Conservation (phyloP, 1,140 invertebrate species). For the Lerema accius region DNA sequence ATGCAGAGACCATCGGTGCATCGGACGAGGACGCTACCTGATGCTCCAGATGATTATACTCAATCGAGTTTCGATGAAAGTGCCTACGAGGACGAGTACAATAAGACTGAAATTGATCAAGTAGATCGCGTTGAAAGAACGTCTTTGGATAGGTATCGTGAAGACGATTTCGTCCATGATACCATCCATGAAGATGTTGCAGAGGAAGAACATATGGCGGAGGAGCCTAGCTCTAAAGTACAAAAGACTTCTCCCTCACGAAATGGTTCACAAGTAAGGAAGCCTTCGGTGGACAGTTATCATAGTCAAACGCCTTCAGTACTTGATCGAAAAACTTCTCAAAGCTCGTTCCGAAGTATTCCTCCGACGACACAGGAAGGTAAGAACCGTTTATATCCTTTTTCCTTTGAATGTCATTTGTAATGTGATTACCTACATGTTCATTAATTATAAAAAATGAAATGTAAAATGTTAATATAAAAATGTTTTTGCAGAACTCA, state of each 20-base stretch:
- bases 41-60: constrained; percentile 71
- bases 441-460: too few species aligned
- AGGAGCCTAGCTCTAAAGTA: constrained; percentile 56
- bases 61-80: constrained; percentile 75
- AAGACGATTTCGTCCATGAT: constrained; percentile 66
- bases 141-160: constrained; percentile 74
- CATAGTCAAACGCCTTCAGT: constrained; percentile 72
- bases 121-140: constrained; percentile 66
- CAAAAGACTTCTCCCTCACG: constrained; percentile 74
- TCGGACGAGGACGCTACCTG: constrained; percentile 69
- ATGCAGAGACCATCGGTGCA: constrained; percentile 77
- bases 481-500: constrained; percentile 61
- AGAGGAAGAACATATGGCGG: constrained; percentile 57
- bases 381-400: constrained; percentile 40
- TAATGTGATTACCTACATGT: too few species aligned
- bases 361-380: constrained; percentile 72
- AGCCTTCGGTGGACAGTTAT: constrained; percentile 76
- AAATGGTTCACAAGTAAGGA: constrained; percentile 60
- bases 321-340: constrained; percentile 74
- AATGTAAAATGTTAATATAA: too few species aligned
- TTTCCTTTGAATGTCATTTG: too few species aligned
- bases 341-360: constrained; percentile 69
- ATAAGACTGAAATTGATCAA: constrained; percentile 81
- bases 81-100: constrained; percentile 79
- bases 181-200: constrained; percentile 64